Conservation (phyloP, 2,113 vertebrate species). For the Lagopus muta region DNA sequence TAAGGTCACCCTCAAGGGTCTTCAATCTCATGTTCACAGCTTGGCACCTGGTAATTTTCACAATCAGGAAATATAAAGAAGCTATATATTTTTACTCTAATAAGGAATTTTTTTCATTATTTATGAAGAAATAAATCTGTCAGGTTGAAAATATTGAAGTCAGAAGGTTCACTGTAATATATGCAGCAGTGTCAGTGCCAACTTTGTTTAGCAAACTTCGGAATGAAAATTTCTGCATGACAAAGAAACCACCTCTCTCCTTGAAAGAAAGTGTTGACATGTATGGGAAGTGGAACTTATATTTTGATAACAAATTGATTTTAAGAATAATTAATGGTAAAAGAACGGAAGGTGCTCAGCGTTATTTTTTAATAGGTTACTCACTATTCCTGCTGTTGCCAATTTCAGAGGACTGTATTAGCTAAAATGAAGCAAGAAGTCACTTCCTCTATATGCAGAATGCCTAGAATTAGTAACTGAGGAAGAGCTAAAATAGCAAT, state of each 20-base stretch:
- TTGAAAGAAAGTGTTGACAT: neutral
- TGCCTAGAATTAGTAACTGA: neutral
- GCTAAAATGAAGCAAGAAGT: neutral
- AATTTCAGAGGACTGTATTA: neutral
- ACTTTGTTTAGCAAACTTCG: constrained; percentile 9
- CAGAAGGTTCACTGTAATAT: constrained; percentile 66
- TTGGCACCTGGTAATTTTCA: constrained; percentile 66
- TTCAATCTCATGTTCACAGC: constrained; percentile 61
- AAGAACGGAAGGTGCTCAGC: neutral
- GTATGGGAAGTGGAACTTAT: constrained; percentile 49
- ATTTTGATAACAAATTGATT: constrained; percentile 55
- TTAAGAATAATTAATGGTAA: constrained; percentile 53
- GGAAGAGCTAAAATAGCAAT: neutral
- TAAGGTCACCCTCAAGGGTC: constrained; percentile 57
- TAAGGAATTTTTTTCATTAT: constrained; percentile 38
- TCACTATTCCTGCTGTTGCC: constrained; percentile 11
- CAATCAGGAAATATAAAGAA: constrained; percentile 43
- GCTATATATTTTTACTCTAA: constrained; percentile 41
- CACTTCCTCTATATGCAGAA: neutral
- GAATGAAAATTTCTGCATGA: neutral
- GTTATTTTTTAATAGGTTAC: constrained; percentile 66
- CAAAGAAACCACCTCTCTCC: neutral
- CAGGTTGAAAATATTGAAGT: constrained; percentile 73
- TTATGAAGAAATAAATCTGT: constrained; percentile 70
- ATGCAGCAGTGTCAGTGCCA: constrained; percentile 40